Evolutionary conservation across 2,888 invertebrate genomes (phyloP).

Genomic region (Siphlonurus alternatus): DNA sequence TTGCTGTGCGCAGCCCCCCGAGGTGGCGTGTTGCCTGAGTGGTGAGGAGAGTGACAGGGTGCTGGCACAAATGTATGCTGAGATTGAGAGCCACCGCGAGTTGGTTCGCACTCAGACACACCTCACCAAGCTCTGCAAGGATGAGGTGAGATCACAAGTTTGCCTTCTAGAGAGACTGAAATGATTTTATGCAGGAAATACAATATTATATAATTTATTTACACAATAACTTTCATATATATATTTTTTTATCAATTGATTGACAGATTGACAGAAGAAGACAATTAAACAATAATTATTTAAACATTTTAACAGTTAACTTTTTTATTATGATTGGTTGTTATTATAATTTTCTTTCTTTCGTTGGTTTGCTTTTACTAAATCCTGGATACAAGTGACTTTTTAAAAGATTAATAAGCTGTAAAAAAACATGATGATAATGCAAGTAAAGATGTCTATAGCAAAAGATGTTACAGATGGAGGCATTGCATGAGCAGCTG

Average conservation of each 20-base stretch:
- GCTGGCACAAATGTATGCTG: not conserved
- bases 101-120: not conserved
- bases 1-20: not conserved
- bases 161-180: not conserved
- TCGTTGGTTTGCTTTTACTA: too few relatives aligned
- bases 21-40: not conserved
- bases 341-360: too few relatives aligned
- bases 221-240: too few relatives aligned
- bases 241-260: too few relatives aligned
- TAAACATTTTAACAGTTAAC: not conserved
- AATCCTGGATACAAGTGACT: too few relatives aligned
- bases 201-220: too few relatives aligned
- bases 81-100: not conserved
- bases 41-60: not conserved
- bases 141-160: not conserved
- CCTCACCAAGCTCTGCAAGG: not conserved
- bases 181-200: too few relatives aligned
- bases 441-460: too few relatives aligned
- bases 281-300: too few relatives aligned
- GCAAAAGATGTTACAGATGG: too few relatives aligned
- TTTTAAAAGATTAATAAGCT: not conserved
- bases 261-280: too few relatives aligned
- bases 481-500: not conserved
- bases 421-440: not conserved
- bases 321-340: too few relatives aligned